Evolutionary conservation across 2,888 invertebrate genomes (phyloP), one percentile per base, ranked within the genome.

Genomic region (Glaucopsyche alexis): DNA sequence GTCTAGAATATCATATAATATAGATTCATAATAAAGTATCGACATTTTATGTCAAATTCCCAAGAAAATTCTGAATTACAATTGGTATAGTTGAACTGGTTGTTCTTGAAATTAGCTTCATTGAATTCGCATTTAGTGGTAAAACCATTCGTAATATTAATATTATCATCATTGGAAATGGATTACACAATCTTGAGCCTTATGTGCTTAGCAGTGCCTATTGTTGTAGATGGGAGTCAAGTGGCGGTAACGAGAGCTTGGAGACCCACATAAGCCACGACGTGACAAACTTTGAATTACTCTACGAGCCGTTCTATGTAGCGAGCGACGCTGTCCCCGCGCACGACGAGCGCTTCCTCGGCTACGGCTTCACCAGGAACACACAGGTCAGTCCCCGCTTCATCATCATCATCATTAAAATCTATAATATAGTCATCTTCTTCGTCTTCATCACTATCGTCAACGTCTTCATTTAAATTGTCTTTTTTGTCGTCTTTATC

Each of bases 241-340:
- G 91, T 70, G 93, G 91, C 16, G 94, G 94, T 73, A 94, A 94
- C 78, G 94, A 95, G 80, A 94, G 94, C 78, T 82, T 89, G 8
- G 94, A 94, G 75, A 94, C 97, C 3, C 96, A 96, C 84, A 93
- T 98, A 71, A 97, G 97, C 82, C 97, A 98, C 88, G 95, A 95
- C 80, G 97, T 98, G 75, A 97, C 97, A 11, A 96, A 96, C 88
- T 96, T 96, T 86, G 95, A 95, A 90, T 96, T 98, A 84, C 95
- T 98, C 75, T 98, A 98, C 89, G 98, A 98, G 89, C 98, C 98
- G 0, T 98, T 98, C 91, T 98, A 98, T 90, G 96, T 98, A 73
- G 96, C 97, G 2, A 92, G 95, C 3, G 97, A 98, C 85, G 95
- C 94, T 71, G 97, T 95, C 38, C 98, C 98, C 0, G 93, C 95